A percentile compares a stretch with the other conserved stretches of the same genome.
Evolutionary conservation across 2,888 invertebrate genomes (phyloP).

Genomic region (Galerucella calmariensis): DNA sequence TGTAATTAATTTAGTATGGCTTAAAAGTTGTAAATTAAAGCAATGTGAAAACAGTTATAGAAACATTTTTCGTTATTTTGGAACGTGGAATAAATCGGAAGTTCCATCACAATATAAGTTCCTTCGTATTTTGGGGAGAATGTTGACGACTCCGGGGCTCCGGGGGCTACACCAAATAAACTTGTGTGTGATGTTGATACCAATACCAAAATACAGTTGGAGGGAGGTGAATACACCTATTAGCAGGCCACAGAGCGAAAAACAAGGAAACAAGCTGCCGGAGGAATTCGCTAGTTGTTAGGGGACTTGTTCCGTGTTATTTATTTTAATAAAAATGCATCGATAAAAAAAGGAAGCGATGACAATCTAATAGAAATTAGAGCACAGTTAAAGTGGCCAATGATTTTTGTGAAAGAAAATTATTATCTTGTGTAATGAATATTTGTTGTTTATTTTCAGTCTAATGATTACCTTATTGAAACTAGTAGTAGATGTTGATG

Average conservation of each 20-base stretch:
- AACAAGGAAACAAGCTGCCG: slow-evolving; percentile 4
- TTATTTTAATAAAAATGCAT: background rate
- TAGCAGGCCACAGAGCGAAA: background rate
- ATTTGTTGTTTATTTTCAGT: too few species aligned
- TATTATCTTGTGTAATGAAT: too few species aligned
- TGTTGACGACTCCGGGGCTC: background rate
- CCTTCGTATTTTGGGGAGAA: background rate
- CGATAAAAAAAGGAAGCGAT: background rate
- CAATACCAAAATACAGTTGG: background rate
- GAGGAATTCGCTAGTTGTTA: background rate
- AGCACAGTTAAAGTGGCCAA: too few species aligned
- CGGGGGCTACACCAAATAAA: slow-evolving; percentile 13
- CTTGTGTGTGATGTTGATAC: slow-evolving; percentile 4
- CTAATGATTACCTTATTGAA: too few species aligned
- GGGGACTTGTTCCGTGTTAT: background rate
- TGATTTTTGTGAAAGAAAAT: too few species aligned
- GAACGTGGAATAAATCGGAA: background rate
- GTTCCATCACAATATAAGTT: background rate
- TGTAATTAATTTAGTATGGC: too few species aligned
- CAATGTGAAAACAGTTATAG: background rate
- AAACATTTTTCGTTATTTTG: background rate
- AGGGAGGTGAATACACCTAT: slow-evolving; percentile 10
- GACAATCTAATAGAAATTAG: too few species aligned
- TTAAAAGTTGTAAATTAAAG: background rate
- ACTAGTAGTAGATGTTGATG: too few species aligned